phyloP scores from a whole-genome alignment of 2,797 vertebrate species.

The Sebastes melanostomus region DNA sequence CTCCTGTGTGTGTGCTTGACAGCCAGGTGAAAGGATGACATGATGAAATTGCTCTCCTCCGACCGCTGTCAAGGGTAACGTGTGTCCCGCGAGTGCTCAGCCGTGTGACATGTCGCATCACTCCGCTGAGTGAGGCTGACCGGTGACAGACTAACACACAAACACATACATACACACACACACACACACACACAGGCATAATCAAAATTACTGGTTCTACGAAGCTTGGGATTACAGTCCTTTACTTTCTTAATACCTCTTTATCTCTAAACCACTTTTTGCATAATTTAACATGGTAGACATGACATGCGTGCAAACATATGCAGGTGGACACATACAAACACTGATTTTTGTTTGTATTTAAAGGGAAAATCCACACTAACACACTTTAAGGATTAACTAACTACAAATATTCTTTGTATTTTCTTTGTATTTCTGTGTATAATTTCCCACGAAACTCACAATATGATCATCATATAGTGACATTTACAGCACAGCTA shows the following conservation, averaged over 20 bases:
- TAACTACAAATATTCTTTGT: neutral
- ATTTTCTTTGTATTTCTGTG: neutral
- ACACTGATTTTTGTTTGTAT: neutral
- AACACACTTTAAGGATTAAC: neutral
- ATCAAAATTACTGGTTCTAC: neutral
- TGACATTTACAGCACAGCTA: neutral
- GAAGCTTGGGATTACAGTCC: neutral
- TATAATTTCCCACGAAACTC: neutral
- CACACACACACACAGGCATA: neutral
- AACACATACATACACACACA: neutral
- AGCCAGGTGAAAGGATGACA: constrained; percentile 73
- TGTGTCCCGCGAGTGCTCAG: constrained; percentile 64
- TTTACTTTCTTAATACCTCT: neutral
- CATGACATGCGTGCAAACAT: neutral
- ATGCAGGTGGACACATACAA: neutral
- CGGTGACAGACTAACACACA: constrained; percentile 29
- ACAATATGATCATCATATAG: neutral
- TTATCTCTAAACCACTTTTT: neutral
- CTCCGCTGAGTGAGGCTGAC: constrained; percentile 40
- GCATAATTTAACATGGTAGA: neutral
- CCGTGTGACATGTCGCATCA: constrained; percentile 68
- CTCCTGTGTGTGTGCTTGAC: constrained; percentile 44
- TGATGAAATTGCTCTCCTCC: constrained; percentile 74
- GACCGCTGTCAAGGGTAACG: constrained; percentile 71
- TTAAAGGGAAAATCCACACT: neutral